phyloP scores from a whole-genome alignment of 2,113 vertebrate species.

The Perca flavescens region DNA sequence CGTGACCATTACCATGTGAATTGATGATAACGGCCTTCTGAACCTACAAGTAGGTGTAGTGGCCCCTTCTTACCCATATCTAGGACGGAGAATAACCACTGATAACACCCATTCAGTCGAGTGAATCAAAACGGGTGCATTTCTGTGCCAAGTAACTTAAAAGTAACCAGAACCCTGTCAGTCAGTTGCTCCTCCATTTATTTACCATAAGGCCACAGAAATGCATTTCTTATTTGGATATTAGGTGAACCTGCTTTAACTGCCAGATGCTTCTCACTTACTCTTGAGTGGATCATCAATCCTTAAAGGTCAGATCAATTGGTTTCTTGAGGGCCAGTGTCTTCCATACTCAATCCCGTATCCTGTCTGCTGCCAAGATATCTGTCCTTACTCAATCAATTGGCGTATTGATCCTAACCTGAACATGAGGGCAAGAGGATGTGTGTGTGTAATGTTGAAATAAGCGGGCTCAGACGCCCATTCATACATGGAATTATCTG shows the following conservation, averaged over 20 bases:
- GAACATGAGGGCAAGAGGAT: constrained; percentile 30
- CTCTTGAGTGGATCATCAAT: constrained; percentile 66
- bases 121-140: too few relatives aligned
- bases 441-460: constrained; percentile 35
- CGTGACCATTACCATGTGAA: too few relatives aligned
- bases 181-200: constrained; percentile 20
- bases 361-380: constrained; percentile 46
- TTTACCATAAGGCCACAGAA: constrained; percentile 23
- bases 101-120: too few relatives aligned
- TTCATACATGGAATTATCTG: constrained; percentile 41
- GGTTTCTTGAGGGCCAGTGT: constrained; percentile 60
- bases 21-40: too few relatives aligned
- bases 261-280: constrained; percentile 56
- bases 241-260: constrained; percentile 47
- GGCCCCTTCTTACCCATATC: too few relatives aligned
- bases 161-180: background rate
- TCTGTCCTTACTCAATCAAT: constrained; percentile 68
- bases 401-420: constrained; percentile 69
- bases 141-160: background rate
- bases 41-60: too few relatives aligned
- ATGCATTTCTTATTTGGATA: constrained; percentile 38
- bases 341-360: constrained; percentile 54
- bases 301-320: constrained; percentile 67
- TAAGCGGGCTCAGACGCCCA: constrained; percentile 17
- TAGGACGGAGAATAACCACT: too few relatives aligned